Evolutionary conservation across 1,140 invertebrate genomes (phyloP).

Genomic region (Drosophila carrolli): DNA sequence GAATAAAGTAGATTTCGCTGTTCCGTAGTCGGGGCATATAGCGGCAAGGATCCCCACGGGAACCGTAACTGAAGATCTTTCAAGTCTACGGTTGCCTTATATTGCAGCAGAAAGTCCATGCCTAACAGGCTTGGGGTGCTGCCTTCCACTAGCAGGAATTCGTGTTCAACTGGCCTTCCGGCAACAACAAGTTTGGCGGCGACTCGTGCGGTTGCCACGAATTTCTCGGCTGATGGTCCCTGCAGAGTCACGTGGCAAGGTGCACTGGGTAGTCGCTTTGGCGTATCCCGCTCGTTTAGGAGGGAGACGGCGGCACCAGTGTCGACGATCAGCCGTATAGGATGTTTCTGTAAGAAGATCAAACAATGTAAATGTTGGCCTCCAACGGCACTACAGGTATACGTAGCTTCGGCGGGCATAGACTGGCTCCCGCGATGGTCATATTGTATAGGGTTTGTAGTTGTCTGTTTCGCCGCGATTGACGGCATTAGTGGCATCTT

Average conservation of each 20-base stretch:
- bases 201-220: too few relatives aligned
- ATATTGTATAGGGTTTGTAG: too few relatives aligned
- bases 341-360: constrained; percentile 2
- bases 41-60: background rate
- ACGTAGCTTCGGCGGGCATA: background rate
- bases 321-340: background rate
- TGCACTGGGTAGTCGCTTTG: too few relatives aligned
- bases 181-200: too few relatives aligned
- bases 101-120: background rate
- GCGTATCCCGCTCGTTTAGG: background rate
- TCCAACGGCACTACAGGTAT: background rate
- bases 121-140: background rate
- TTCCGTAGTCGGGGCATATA: background rate
- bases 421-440: background rate
- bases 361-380: background rate
- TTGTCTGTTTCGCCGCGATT: too few relatives aligned
- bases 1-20: too few relatives aligned
- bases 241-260: too few relatives aligned
- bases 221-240: too few relatives aligned
- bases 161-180: too few relatives aligned
- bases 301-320: background rate
- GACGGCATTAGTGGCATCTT: too few relatives aligned
- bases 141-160: too few relatives aligned
- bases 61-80: background rate
- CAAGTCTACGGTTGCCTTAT: background rate